Evolutionary conservation across 2,797 vertebrate genomes (phyloP).

Genomic region (Rhinoraja longicauda): DNA sequence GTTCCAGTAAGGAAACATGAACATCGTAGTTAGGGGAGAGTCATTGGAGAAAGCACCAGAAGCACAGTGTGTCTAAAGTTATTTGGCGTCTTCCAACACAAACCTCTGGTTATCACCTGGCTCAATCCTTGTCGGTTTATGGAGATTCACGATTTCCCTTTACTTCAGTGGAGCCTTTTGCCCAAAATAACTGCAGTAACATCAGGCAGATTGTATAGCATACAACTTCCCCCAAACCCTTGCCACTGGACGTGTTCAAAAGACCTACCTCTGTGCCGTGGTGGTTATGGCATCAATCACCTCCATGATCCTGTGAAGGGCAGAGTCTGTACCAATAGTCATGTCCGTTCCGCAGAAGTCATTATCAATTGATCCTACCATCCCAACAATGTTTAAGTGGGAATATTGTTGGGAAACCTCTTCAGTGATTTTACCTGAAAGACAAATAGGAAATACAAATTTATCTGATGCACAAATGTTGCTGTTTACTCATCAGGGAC

Average conservation of each 20-base stretch:
- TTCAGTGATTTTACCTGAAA: slow-evolving; percentile 75
- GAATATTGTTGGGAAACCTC: slow-evolving; percentile 60
- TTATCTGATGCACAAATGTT: not conserved
- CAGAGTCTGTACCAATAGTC: slow-evolving; percentile 91
- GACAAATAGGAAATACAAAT: not conserved
- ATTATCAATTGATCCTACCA: slow-evolving; percentile 93
- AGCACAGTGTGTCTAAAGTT: not conserved
- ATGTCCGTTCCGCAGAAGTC: slow-evolving; percentile 96
- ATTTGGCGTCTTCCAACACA: not conserved
- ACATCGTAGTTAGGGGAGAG: not conserved
- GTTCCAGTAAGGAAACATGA: not conserved
- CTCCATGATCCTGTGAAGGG: slow-evolving; percentile 87
- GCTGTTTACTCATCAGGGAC: not conserved
- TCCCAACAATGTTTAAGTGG: slow-evolving; percentile 82
- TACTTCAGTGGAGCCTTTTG: not conserved
- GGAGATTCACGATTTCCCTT: not conserved
- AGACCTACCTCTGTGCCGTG: slow-evolving; percentile 75
- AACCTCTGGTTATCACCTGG: not conserved
- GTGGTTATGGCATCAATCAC: slow-evolving; percentile 88
- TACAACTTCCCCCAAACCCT: not conserved
- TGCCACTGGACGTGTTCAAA: not conserved
- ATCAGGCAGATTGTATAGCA: not conserved
- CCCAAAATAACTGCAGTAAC: not conserved
- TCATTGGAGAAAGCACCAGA: not conserved
- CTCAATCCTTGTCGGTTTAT: not conserved